These are phyloP conservation scores for Ophion obscuratus DNA, from an alignment of 2,888 invertebrate genomes.

Conservation along the genomic window DNA sequence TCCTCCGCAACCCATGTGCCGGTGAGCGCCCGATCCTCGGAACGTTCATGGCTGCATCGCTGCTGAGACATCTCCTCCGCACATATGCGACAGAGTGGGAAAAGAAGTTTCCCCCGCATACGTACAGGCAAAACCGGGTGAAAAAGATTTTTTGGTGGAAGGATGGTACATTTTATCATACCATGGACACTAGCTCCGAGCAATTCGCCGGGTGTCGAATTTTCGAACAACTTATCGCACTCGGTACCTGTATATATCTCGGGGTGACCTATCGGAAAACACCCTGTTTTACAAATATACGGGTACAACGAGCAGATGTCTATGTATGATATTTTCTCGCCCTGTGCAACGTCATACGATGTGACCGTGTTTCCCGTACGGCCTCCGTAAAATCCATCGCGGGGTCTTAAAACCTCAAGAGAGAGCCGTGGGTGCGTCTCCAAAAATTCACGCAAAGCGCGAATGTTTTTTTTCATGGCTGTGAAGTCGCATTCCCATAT, in stretches of 20 bases:
- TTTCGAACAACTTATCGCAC: neutral
- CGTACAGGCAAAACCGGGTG: constrained; percentile 75
- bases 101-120: constrained; percentile 71
- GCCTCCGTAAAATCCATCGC: no score
- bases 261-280: no score
- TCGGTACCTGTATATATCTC: no score
- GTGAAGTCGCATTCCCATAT: no score
- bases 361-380: no score
- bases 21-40: constrained; percentile 67
- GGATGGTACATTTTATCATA: constrained; percentile 69
- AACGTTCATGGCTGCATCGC: constrained; percentile 75
- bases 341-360: neutral
- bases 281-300: no score
- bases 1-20: constrained; percentile 80
- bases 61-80: constrained; percentile 69
- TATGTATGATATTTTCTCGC: neutral
- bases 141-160: constrained; percentile 72
- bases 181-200: constrained; percentile 63
- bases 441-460: no score
- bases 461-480: no score
- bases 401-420: no score
- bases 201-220: no score
- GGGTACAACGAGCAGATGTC: no score
- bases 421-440: no score
- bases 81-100: constrained; percentile 78